Evolutionary conservation across 1,140 invertebrate species (phyloP), one percentile per base, ranked within the genome.

Genomic region (Panulirus ornatus): DNA sequence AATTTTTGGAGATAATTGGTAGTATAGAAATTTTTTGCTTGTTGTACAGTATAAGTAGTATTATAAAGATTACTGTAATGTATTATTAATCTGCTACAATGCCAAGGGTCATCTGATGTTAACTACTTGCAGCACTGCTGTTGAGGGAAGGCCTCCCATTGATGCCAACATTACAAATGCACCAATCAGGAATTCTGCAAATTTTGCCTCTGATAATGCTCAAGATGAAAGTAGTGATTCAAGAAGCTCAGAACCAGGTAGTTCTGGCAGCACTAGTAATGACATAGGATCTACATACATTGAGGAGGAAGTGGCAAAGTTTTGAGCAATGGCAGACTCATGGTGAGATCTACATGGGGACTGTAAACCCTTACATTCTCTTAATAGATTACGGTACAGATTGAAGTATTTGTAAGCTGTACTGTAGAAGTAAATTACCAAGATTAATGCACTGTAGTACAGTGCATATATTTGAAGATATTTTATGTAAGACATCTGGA

Each of bases 311-410:
- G 85, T 88, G 19, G 76, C 75, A 63, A 88, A 88, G 30, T 88
- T 88, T 47, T 36, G 85, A 27, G 19, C 75, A 44, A 79, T 88
- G 85, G 85, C 85, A 63, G 76, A 70, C 47, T 79, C 76, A 11
- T 88, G 85, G 85, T 88, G 85, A 75, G 85, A 88, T 70, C 51
- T 44, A 22, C n/a, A 81, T 34, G 85, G 85, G 11, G 85, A 88
- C 47, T 78, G 51, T 27, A 88, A 79, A 27, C 85, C 85, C 19
- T 34, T 88, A 42, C 85, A 88, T 44, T 78, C 85, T 70, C 75
- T 88, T 8, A 88, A 88, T 66, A 66, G 58, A 79, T 63, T 88
- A 44, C 79, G 85, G 85, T 79, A 88, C 22, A 40, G 5, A 44
- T 8, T 16, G 40, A 40, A 3, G 8, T 75, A 11, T 42, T 75